phyloP scores from a whole-genome alignment of 64 coral and sea anemone species.

The Exaiptasia diaphana region DNA sequence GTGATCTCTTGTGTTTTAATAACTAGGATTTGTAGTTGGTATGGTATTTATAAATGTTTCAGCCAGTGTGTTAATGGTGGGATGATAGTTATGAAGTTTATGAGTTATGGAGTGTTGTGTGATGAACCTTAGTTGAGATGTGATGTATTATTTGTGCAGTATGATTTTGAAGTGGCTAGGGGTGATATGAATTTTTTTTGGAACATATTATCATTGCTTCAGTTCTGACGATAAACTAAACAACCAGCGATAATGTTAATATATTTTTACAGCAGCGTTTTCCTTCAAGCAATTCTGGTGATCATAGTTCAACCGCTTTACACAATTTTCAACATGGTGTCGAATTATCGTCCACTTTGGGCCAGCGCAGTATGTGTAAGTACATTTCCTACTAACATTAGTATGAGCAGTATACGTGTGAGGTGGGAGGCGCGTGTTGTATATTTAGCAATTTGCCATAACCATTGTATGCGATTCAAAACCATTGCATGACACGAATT shows the following conservation, averaged over 20 bases:
- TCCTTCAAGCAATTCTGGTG: neutral
- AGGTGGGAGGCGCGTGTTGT: neutral
- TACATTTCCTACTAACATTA: neutral
- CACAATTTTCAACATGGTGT: slow-evolving; percentile 62
- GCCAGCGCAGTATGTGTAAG: slow-evolving; percentile 60
- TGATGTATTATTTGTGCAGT: too few species aligned
- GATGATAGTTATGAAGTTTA: neutral
- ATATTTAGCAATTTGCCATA: neutral
- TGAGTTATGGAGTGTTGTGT: neutral
- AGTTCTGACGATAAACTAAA: too few species aligned
- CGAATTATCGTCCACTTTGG: slow-evolving; percentile 48
- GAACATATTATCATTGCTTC: too few species aligned
- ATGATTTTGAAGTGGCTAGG: too few species aligned
- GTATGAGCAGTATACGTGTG: too few species aligned
- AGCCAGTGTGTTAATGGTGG: too few species aligned
- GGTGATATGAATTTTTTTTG: too few species aligned
- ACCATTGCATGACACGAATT: too few species aligned
- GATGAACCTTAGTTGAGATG: too few species aligned
- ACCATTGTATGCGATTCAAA: neutral
- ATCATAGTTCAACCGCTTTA: neutral
- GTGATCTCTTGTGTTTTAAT: too few species aligned
- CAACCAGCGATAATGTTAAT: neutral
- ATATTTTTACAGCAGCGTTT: slow-evolving; percentile 38
- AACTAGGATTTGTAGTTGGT: too few species aligned
- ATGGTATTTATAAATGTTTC: too few species aligned